phyloP scores from a whole-genome alignment of 1,140 invertebrate genomes.

The Ostrea denselamellosa region DNA sequence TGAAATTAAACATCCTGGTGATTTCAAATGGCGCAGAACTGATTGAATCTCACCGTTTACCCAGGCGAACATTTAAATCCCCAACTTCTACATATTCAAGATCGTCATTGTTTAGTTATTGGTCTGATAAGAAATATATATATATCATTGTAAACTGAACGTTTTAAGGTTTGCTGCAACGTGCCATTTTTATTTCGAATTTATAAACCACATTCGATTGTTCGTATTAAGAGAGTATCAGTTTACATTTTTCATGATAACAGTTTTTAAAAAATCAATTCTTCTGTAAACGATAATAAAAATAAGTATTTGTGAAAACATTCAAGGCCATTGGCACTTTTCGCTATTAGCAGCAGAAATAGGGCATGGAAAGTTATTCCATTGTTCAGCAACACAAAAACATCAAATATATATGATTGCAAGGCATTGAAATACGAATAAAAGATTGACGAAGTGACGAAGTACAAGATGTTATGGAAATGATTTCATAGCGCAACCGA shows the following conservation, averaged over 20 bases:
- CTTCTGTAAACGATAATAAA: too few relatives aligned
- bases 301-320: background rate
- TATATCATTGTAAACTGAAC: background rate
- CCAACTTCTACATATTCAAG: background rate
- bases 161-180: background rate
- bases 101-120: constrained; percentile 10
- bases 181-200: too few relatives aligned
- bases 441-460: background rate
- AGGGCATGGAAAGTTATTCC: background rate
- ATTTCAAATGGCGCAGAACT: constrained; percentile 13
- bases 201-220: too few relatives aligned
- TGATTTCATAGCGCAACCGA: background rate
- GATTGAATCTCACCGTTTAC: constrained; percentile 1
- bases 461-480: background rate
- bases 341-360: background rate
- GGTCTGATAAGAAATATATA: constrained; percentile 37
- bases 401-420: background rate
- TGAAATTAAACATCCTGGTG: constrained; percentile 31
- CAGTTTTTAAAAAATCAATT: too few relatives aligned
- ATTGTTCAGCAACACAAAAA: background rate
- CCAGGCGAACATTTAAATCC: constrained; percentile 19
- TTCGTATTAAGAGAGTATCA: too few relatives aligned
- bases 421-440: background rate
- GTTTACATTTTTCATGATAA: too few relatives aligned
- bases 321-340: background rate